phyloP scores from a whole-genome alignment of 2,888 invertebrate genomes.

The Cremastobaeus sp. region DNA sequence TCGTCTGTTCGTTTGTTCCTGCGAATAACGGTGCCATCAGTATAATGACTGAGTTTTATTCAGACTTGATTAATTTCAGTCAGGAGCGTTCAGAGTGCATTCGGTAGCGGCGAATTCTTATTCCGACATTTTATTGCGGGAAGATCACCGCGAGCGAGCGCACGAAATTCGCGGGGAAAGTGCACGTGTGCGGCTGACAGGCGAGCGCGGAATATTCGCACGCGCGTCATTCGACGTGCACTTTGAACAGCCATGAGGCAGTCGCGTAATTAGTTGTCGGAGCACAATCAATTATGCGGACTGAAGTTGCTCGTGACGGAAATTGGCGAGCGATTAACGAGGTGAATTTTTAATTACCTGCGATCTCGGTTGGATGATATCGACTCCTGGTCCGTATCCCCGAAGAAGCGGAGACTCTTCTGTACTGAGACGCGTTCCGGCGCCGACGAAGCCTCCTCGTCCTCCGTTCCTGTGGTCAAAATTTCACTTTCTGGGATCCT shows the following conservation, averaged over 20 bases:
- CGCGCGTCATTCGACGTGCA: no score
- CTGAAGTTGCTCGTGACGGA: no score
- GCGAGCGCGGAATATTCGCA: no score
- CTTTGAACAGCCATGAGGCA: no score
- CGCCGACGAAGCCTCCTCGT: constrained; percentile 78
- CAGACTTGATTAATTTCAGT: constrained; percentile 21
- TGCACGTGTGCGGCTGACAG: no score
- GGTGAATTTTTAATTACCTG: constrained; percentile 65
- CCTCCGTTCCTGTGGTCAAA: constrained; percentile 81
- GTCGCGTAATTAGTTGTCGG: no score
- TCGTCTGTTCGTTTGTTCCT: constrained; percentile 74
- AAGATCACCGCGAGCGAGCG: no score
- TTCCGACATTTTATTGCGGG: background rate
- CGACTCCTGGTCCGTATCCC: constrained; percentile 89
- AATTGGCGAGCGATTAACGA: background rate
- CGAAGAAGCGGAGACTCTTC: constrained; percentile 90
- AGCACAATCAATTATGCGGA: no score
- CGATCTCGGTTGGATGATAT: constrained; percentile 74
- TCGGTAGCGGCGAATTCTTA: constrained; percentile 4
- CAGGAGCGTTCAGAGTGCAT: background rate
- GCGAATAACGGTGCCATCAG: constrained; percentile 38
- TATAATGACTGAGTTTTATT: constrained; percentile 32
- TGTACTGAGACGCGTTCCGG: constrained; percentile 75
- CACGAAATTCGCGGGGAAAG: no score
- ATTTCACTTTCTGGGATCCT: constrained; percentile 76